A percentile compares a stretch with the other conserved stretches of the same genome.
These are phyloP conservation scores for Psilopsiagon aymara DNA, from an alignment of 2,113 vertebrate genomes.

Conservation along the genomic window DNA sequence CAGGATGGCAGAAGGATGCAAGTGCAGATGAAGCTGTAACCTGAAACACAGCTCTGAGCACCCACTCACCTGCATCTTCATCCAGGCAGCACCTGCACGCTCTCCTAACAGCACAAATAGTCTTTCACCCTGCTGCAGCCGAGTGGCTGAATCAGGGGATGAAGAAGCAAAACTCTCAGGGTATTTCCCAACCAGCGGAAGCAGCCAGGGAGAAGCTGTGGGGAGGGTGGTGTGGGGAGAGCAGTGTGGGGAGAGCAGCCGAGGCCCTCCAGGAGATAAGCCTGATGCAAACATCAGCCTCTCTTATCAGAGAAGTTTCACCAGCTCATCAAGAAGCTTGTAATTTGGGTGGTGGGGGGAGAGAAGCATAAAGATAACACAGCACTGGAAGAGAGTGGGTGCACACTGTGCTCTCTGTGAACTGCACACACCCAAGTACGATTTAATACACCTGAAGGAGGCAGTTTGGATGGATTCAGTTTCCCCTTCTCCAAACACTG, in stretches of 20 bases:
- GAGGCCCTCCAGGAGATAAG: background rate
- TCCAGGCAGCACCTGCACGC: background rate
- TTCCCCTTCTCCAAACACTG: background rate
- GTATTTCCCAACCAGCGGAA: background rate
- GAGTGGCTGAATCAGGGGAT: background rate
- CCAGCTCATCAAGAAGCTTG: background rate
- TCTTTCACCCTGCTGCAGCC: background rate
- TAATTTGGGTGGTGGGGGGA: background rate
- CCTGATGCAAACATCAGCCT: background rate
- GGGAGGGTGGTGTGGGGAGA: background rate
- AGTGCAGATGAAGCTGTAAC: background rate
- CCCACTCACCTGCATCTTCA: background rate
- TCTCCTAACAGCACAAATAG: fast-evolving
- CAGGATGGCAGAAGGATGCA: background rate
- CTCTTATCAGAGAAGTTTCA: background rate
- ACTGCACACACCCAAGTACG: background rate
- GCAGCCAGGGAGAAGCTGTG: background rate
- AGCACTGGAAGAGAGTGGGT: background rate
- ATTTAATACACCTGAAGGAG: background rate
- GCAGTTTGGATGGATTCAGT: too few relatives aligned
- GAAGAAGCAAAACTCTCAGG: background rate
- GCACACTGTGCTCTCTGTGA: background rate
- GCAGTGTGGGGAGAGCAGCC: fast-evolving
- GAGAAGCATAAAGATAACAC: background rate
- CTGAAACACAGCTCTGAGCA: fast-evolving